Evolutionary conservation across 2,888 invertebrate species (phyloP).

Genomic region (Automeris io): DNA sequence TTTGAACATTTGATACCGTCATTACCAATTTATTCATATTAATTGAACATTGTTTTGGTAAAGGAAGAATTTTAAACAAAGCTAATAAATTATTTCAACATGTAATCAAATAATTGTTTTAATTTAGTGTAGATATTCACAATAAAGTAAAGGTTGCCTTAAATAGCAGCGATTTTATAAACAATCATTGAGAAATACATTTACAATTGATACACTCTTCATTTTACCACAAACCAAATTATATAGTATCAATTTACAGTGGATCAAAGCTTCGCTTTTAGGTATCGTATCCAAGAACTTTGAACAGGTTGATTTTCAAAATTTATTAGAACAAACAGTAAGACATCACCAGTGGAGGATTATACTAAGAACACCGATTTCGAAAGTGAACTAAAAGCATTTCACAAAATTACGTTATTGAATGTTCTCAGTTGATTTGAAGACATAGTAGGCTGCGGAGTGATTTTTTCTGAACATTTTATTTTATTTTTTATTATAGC

Average conservation of each 20-base stretch:
- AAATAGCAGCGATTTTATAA: too few species aligned
- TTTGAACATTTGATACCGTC: neutral
- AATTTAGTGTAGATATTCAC: too few species aligned
- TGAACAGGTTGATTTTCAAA: constrained; percentile 1
- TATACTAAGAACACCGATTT: constrained; percentile 7
- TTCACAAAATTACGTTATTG: constrained; percentile 3
- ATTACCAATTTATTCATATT: neutral
- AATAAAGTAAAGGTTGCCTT: too few species aligned
- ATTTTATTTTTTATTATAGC: too few species aligned
- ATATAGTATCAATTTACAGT: neutral
- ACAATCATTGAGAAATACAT: too few species aligned
- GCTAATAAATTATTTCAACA: too few species aligned
- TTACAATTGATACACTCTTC: too few species aligned
- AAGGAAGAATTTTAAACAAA: too few species aligned
- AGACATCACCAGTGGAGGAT: constrained; percentile 1
- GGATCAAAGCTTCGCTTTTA: neutral
- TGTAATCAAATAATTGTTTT: too few species aligned
- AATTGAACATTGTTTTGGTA: too few species aligned
- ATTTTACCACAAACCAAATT: too few species aligned
- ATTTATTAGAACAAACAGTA: constrained; percentile 4
- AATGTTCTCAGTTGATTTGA: constrained; percentile 3
- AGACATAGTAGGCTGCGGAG: neutral
- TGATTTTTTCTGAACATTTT: too few species aligned
- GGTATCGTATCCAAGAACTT: neutral
- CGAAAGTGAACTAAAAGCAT: constrained; percentile 2